Conservation (phyloP, 2,888 invertebrate genomes). For the Frankliniella fusca region DNA sequence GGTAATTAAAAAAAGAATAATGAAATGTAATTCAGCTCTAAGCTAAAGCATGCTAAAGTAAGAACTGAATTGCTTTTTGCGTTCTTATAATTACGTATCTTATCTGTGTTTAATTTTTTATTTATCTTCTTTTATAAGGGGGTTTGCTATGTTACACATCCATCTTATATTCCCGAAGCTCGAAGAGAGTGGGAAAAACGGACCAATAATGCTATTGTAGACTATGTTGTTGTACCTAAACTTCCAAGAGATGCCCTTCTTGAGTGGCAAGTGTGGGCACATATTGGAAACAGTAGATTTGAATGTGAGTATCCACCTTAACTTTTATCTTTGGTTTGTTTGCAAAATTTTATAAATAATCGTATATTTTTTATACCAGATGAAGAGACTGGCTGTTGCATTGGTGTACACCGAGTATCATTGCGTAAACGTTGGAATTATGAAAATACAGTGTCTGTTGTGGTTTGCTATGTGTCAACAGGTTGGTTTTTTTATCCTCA, state of each 20-base stretch:
- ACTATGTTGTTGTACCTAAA: constrained; percentile 77
- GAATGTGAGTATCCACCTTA: constrained; percentile 63
- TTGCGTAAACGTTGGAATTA: constrained; percentile 84
- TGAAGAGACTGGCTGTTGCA: constrained; percentile 84
- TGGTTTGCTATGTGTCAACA: constrained; percentile 76
- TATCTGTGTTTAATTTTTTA: not conserved
- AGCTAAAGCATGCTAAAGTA: not conserved
- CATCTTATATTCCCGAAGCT: constrained; percentile 66
- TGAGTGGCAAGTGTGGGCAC: constrained; percentile 93
- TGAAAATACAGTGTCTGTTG: constrained; percentile 79
- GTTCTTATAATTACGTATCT: no score
- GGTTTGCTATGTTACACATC: constrained; percentile 79
- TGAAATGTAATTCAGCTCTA: not conserved
- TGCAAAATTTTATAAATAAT: not conserved
- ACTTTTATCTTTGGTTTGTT: constrained; percentile 27
- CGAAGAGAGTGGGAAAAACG: constrained; percentile 75
- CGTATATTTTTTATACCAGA: constrained; percentile 53
- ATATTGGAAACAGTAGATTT: constrained; percentile 79
- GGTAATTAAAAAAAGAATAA: constrained; percentile 46
- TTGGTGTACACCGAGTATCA: constrained; percentile 76
- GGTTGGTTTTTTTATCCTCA: constrained; percentile 48
- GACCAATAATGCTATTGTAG: constrained; percentile 80
- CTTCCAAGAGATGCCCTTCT: constrained; percentile 76
- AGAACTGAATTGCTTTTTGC: no score
- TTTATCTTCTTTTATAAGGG: constrained; percentile 52